Evolutionary conservation across 2,888 invertebrate genomes (phyloP).

Genomic region (Epinotia nisella): DNA sequence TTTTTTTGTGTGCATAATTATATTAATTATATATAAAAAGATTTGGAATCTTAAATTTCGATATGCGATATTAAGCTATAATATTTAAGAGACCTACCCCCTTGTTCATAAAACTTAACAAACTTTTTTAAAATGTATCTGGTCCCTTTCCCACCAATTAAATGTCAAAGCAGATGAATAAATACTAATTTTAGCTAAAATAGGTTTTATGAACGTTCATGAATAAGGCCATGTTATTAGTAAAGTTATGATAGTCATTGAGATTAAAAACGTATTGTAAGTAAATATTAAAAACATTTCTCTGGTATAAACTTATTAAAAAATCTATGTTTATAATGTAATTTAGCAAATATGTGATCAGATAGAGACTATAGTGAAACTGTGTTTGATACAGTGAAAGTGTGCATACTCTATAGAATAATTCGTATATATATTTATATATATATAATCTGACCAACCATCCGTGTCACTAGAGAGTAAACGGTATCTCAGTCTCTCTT

Average conservation of each 20-base stretch:
- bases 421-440: not conserved
- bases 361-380: conserved; percentile 12
- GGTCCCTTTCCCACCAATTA: too few relatives aligned
- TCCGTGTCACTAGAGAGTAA: not conserved
- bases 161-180: too few relatives aligned
- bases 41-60: not conserved
- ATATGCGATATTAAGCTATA: not conserved
- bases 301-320: not conserved
- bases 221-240: not conserved
- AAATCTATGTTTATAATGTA: not conserved
- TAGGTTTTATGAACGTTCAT: too few relatives aligned
- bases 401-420: not conserved
- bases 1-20: not conserved
- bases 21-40: not conserved
- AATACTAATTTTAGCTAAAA: too few relatives aligned
- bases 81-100: not conserved
- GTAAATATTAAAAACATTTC: conserved; percentile 13
- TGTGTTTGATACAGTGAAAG: conserved; percentile 2
- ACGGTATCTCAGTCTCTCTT: not conserved
- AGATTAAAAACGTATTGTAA: conserved; percentile 12
- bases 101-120: too few relatives aligned
- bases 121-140: too few relatives aligned
- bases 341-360: conserved; percentile 24
- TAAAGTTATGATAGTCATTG: conserved; percentile 8
- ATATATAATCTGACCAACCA: not conserved